A percentile compares a stretch with the other conserved stretches of the same genome.
phyloP scores from a whole-genome alignment of 2,888 invertebrate species.

The Hypomecis atomaria region DNA sequence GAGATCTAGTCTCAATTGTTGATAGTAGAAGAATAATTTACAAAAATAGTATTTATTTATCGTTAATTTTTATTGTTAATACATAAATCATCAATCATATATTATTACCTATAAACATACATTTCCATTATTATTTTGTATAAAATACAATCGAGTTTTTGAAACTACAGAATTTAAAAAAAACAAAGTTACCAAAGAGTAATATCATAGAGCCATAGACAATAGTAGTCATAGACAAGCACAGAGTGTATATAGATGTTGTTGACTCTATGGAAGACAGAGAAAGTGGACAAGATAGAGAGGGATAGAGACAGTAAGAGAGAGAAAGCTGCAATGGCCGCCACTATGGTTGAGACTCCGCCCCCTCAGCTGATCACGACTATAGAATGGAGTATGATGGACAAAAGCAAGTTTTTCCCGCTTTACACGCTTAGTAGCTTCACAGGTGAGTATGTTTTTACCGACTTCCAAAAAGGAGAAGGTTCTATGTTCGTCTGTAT shows the following conservation, averaged over 20 bases:
- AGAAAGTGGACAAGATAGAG: conserved; percentile 43
- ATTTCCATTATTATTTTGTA: conserved; percentile 48
- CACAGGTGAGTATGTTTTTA: conserved; percentile 74
- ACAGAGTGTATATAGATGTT: conserved; percentile 54
- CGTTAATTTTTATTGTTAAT: conserved; percentile 40
- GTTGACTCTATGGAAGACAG: conserved; percentile 56
- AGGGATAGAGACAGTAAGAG: conserved; percentile 26
- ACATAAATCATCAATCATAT: conserved; percentile 32
- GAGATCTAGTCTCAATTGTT: conserved; percentile 55
- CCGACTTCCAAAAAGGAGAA: too few relatives aligned
- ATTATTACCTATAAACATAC: background rate
- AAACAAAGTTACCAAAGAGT: conserved; percentile 62
- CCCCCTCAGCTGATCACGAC: conserved; percentile 88
- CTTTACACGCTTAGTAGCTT: conserved; percentile 95
- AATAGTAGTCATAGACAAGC: conserved; percentile 14
- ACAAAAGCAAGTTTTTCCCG: conserved; percentile 96
- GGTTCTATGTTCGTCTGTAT: too few relatives aligned
- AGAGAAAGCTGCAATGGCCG: conserved; percentile 57
- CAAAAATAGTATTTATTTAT: conserved; percentile 49
- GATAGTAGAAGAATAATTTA: conserved; percentile 40
- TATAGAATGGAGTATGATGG: conserved; percentile 99
- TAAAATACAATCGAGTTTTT: conserved; percentile 51
- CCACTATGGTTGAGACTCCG: conserved; percentile 84
- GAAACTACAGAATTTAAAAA: conserved; percentile 38
- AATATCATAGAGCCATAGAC: conserved; percentile 28